Evolutionary conservation across 2,113 vertebrate genomes (phyloP).

Genomic region (Calyptomena viridis): DNA sequence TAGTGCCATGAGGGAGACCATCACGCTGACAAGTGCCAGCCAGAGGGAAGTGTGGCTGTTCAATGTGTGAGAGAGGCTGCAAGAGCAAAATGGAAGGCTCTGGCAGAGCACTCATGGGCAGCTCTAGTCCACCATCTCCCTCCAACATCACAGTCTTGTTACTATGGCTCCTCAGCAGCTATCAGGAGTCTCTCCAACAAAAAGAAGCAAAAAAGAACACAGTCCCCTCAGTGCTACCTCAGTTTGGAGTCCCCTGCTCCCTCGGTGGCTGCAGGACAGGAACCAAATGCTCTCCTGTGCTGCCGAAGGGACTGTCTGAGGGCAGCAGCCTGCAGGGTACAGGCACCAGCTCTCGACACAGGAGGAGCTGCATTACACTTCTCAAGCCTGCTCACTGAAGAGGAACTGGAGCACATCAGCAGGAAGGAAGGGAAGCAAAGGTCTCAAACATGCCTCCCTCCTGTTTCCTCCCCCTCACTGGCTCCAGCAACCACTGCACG

Average conservation of each 20-base stretch:
- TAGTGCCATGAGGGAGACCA: not conserved
- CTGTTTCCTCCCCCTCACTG: not conserved
- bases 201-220: not conserved
- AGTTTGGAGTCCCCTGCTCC: not conserved
- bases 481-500: not conserved
- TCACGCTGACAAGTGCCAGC: not conserved
- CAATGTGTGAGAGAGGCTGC: not conserved
- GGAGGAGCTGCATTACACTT: not conserved
- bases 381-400: not conserved
- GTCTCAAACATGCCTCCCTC: not conserved
- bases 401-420: not conserved
- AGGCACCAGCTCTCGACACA: not conserved
- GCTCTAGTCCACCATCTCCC: not conserved
- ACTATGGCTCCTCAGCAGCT: not conserved
- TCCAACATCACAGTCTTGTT: not conserved
- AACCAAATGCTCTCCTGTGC: not conserved
- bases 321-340: not conserved
- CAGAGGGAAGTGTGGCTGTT: not conserved
- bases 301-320: not conserved
- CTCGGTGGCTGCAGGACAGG: accelerated
- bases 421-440: not conserved
- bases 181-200: not conserved
- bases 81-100: not conserved
- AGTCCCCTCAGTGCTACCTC: not conserved
- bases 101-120: not conserved